Conservation (phyloP, 2,888 invertebrate species). For the Xestia rhomboidea region DNA sequence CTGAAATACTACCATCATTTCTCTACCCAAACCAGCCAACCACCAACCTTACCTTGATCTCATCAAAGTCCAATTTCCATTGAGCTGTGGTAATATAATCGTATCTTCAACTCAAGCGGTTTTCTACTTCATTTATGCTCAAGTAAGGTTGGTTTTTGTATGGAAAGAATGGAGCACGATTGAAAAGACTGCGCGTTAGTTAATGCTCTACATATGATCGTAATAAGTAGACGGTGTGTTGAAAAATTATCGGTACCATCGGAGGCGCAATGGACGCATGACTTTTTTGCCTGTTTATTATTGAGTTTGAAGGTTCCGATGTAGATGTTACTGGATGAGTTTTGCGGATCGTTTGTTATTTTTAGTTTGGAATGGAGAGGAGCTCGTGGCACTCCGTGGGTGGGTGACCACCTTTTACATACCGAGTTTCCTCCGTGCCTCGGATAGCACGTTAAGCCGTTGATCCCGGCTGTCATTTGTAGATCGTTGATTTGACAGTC, state of each 20-base stretch:
- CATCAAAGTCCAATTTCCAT: constrained; percentile 58
- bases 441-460: neutral
- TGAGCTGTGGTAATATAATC: constrained; percentile 45
- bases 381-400: neutral
- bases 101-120: constrained; percentile 44
- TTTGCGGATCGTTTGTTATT: constrained; percentile 24
- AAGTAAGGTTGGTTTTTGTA: constrained; percentile 66
- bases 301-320: constrained; percentile 81
- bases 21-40: constrained; percentile 56
- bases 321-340: constrained; percentile 71
- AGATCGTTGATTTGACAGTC: neutral
- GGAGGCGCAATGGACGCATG: constrained; percentile 89
- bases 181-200: constrained; percentile 84
- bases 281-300: constrained; percentile 89
- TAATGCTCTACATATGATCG: constrained; percentile 89
- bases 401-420: too few species aligned
- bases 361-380: neutral
- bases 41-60: constrained; percentile 57
- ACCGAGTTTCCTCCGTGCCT: neutral
- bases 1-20: constrained; percentile 78
- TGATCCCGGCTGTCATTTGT: neutral
- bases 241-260: constrained; percentile 90
- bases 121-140: constrained; percentile 50
- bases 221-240: constrained; percentile 91
- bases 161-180: constrained; percentile 59